phyloP scores from a whole-genome alignment of 2,888 invertebrate genomes.

The Melieria picta region DNA sequence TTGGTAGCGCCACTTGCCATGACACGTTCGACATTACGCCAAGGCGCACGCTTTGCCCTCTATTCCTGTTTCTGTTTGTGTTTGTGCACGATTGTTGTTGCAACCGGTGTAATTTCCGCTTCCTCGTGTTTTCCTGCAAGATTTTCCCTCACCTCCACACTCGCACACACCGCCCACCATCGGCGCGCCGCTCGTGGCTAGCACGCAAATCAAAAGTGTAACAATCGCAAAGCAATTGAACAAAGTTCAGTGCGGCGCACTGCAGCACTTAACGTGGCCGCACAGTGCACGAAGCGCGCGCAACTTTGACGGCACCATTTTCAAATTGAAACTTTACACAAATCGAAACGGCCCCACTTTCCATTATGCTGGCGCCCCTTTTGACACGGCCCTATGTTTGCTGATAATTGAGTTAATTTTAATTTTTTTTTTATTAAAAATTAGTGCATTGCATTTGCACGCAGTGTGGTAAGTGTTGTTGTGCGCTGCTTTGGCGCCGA shows the following conservation, averaged over 20 bases:
- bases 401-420: too few species aligned
- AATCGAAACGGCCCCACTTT: background rate
- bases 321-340: background rate
- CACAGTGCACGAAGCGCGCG: slow-evolving; percentile 18
- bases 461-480: too few species aligned
- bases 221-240: slow-evolving; percentile 1
- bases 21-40: background rate
- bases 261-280: background rate
- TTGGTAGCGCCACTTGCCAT: background rate
- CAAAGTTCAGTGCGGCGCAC: background rate
- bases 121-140: slow-evolving; percentile 16
- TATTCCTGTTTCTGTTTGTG: background rate
- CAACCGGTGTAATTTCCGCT: slow-evolving; percentile 11
- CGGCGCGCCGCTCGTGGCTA: background rate
- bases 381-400: too few species aligned
- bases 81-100: background rate
- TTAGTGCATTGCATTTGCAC: too few species aligned
- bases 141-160: background rate
- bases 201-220: slow-evolving; percentile 32
- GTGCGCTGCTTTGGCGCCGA: too few species aligned
- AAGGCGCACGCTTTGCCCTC: background rate
- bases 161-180: too few species aligned
- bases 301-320: background rate
- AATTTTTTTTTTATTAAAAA: too few species aligned
- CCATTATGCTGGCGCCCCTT: too few species aligned